phyloP scores from a whole-genome alignment of 1,140 invertebrate species.

The Heliconius eleuchia region DNA sequence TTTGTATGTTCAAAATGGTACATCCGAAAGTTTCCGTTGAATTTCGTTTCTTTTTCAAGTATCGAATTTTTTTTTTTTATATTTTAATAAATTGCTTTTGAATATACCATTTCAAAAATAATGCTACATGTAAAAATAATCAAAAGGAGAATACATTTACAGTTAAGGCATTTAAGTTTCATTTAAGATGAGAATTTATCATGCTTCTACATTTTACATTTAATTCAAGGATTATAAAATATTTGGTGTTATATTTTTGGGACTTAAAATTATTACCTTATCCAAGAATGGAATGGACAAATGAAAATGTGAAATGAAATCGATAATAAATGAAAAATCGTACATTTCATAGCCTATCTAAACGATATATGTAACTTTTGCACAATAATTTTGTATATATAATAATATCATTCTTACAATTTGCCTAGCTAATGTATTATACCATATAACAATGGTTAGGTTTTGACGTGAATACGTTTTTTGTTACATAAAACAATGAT shows the following conservation, averaged over 20 bases:
- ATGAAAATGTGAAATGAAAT: slow-evolving; percentile 42
- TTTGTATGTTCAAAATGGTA: slow-evolving; percentile 54
- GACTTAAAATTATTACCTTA: slow-evolving; percentile 69
- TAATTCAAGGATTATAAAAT: slow-evolving; percentile 63
- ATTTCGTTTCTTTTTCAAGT: neutral
- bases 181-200: slow-evolving; percentile 49
- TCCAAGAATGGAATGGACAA: slow-evolving; percentile 58
- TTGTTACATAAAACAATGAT: neutral
- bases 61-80: neutral
- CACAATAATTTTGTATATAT: slow-evolving; percentile 70
- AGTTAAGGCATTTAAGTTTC: slow-evolving; percentile 58
- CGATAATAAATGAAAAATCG: slow-evolving; percentile 39
- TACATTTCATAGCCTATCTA: slow-evolving; percentile 76
- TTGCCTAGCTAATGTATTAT: slow-evolving; percentile 64
- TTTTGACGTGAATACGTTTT: slow-evolving; percentile 23
- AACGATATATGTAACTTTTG: slow-evolving; percentile 61
- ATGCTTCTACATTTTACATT: slow-evolving; percentile 60
- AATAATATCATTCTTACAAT: slow-evolving; percentile 69
- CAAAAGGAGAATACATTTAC: slow-evolving; percentile 40
- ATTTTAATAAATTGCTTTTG: slow-evolving; percentile 15
- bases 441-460: slow-evolving; percentile 51
- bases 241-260: slow-evolving; percentile 74
- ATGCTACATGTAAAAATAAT: slow-evolving; percentile 44
- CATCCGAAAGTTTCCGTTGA: slow-evolving; percentile 34
- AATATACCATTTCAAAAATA: slow-evolving; percentile 49